These are phyloP conservation scores for Augiades crinisus DNA, from an alignment of 2,888 invertebrate species.

Conservation along the genomic window DNA sequence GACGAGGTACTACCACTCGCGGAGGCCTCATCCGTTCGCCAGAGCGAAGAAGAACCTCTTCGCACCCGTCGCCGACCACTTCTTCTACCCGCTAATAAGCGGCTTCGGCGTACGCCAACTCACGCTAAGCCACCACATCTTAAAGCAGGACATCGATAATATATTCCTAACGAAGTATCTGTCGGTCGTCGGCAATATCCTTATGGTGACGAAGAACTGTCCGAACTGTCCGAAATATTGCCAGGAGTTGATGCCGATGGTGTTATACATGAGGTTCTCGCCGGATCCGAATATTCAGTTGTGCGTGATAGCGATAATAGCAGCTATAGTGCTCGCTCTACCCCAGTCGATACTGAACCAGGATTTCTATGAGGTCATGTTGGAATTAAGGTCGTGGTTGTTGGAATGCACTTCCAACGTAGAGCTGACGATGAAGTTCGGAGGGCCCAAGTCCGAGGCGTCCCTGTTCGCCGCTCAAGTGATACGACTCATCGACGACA, in stretches of 20 bases:
- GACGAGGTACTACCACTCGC: slow-evolving; percentile 83
- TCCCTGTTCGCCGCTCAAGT: slow-evolving; percentile 83
- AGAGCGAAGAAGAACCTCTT: slow-evolving; percentile 84
- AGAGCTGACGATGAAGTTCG: slow-evolving; percentile 66
- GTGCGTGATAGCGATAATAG: slow-evolving; percentile 85
- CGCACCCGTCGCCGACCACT: slow-evolving; percentile 86
- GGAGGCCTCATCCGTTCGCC: slow-evolving; percentile 59
- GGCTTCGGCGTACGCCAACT: slow-evolving; percentile 84
- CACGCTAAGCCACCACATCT: slow-evolving; percentile 72
- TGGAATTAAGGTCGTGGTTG: slow-evolving; percentile 86
- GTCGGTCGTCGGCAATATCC: slow-evolving; percentile 84
- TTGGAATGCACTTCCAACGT: slow-evolving; percentile 76
- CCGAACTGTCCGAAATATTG: slow-evolving; percentile 83
- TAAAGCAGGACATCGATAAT: slow-evolving; percentile 84
- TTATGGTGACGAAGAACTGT: slow-evolving; percentile 86
- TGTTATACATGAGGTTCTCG: slow-evolving; percentile 84
- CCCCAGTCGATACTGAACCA: slow-evolving; percentile 79
- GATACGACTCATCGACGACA: slow-evolving; percentile 75
- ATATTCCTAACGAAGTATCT: slow-evolving; percentile 86
- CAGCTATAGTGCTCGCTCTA: slow-evolving; percentile 83
- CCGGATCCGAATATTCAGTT: slow-evolving; percentile 84
- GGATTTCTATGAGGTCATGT: slow-evolving; percentile 83
- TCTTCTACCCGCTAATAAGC: slow-evolving; percentile 91
- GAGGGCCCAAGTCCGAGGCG: slow-evolving; percentile 85
- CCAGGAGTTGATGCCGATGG: slow-evolving; percentile 85